Percentiles rank a stretch among this genome's conserved stretches.
Evolutionary conservation across 2,113 vertebrate genomes (phyloP).

Genomic region (Marmota monax): DNA sequence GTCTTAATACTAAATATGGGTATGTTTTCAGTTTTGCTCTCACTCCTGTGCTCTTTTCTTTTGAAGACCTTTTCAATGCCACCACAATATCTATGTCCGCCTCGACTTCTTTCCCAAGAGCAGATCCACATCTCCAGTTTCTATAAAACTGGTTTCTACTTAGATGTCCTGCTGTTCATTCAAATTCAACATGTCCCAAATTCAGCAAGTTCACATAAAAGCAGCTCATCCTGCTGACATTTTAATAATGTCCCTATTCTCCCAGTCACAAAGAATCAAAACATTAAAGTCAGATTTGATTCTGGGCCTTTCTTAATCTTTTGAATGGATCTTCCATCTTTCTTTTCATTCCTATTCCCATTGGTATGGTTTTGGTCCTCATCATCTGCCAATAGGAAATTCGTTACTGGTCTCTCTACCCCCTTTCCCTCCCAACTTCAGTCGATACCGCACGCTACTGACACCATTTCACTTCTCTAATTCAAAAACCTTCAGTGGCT

Average conservation of each 20-base stretch:
- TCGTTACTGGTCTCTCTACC: background rate
- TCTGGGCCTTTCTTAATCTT: constrained; percentile 25
- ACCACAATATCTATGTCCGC: background rate
- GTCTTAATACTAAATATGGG: background rate
- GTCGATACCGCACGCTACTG: background rate
- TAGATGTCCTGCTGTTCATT: background rate
- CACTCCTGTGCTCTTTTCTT: background rate
- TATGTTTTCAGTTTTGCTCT: constrained; percentile 32
- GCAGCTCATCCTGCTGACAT: background rate
- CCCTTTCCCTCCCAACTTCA: background rate
- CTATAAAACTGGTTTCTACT: background rate
- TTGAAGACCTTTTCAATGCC: background rate
- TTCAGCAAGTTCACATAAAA: background rate
- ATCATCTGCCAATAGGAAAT: background rate
- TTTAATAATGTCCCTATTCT: background rate
- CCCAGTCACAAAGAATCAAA: background rate
- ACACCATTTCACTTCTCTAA: background rate
- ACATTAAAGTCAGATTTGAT: background rate
- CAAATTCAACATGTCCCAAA: background rate
- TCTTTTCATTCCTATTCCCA: background rate
- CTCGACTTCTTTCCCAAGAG: background rate
- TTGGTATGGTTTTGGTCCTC: background rate
- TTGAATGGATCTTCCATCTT: background rate
- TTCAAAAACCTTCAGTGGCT: constrained; percentile 13
- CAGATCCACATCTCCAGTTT: background rate